These are phyloP conservation scores for Nematostella vectensis DNA, from an alignment of 92 coral and sea anemone species.

Conservation along the genomic window DNA sequence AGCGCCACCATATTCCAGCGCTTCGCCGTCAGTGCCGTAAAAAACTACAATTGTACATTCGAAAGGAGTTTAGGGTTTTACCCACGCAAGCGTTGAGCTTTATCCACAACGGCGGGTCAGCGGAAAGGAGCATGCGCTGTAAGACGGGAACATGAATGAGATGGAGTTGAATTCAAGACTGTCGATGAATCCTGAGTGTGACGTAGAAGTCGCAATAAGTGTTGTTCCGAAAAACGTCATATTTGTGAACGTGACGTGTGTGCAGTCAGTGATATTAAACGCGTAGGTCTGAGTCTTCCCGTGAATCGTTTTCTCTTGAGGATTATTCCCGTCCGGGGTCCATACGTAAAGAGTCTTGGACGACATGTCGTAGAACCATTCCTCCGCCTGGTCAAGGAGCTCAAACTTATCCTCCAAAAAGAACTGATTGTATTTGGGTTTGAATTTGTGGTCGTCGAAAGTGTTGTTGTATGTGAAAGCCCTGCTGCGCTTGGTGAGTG, in stretches of 20 bases:
- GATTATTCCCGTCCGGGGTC: constrained; percentile 33
- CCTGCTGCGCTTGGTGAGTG: constrained; percentile 32
- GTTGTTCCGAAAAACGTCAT: constrained; percentile 62
- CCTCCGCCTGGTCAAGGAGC: constrained; percentile 39
- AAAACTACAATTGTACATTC: constrained; percentile 42
- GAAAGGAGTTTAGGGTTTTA: constrained; percentile 11
- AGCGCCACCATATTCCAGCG: constrained; percentile 43
- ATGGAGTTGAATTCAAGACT: constrained; percentile 38
- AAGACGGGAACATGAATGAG: constrained; percentile 55
- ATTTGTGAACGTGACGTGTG: constrained; percentile 33
- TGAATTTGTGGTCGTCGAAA: constrained; percentile 33
- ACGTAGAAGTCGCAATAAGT: constrained; percentile 21
- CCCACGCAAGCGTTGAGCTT: constrained; percentile 25
- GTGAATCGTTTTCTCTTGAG: constrained; percentile 10
- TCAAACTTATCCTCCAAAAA: constrained; percentile 51
- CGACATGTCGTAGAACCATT: constrained; percentile 38
- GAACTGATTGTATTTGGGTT: constrained; percentile 36
- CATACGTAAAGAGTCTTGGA: constrained; percentile 31
- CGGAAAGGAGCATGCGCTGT: constrained; percentile 51
- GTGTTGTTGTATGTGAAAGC: constrained; percentile 36
- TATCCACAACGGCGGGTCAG: constrained; percentile 59
- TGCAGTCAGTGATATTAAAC: constrained; percentile 42
- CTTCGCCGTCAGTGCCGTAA: constrained; percentile 66
- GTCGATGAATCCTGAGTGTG: constrained; percentile 25
- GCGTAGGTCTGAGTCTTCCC: constrained; percentile 60